Evolutionary conservation across 2,113 vertebrate species (phyloP).

Genomic region (Pristiophorus japonicus): DNA sequence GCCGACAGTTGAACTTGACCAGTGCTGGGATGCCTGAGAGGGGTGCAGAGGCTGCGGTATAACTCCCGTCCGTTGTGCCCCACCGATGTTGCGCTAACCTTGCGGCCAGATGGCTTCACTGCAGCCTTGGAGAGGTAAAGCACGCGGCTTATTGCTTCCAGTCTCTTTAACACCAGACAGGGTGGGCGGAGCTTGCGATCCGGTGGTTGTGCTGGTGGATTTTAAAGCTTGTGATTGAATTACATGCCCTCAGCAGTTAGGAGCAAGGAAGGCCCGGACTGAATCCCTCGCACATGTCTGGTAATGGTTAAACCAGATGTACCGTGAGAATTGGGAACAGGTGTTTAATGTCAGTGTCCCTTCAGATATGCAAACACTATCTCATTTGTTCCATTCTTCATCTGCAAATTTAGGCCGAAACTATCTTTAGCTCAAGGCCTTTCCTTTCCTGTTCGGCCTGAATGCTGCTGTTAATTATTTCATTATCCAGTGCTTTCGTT

Average conservation of each 20-base stretch:
- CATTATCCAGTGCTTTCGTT: neutral
- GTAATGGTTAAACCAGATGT: slow-evolving; percentile 17
- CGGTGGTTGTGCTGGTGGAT: neutral
- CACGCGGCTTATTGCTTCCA: neutral
- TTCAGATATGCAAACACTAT: slow-evolving; percentile 21
- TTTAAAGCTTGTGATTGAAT: neutral
- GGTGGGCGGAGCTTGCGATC: neutral
- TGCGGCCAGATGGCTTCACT: too few species aligned
- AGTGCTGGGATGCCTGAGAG: neutral
- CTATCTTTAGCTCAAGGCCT: slow-evolving; percentile 1
- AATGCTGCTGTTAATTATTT: neutral
- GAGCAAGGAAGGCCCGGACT: neutral
- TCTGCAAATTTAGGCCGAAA: neutral
- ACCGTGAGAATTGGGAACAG: slow-evolving; percentile 4
- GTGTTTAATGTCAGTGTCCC: neutral
- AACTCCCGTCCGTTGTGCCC: neutral
- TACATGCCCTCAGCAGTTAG: slow-evolving; percentile 1
- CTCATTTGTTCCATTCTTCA: neutral
- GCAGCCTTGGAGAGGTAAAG: too few species aligned
- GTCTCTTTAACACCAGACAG: neutral
- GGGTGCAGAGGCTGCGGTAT: neutral
- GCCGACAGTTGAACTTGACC: neutral
- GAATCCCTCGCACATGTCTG: neutral
- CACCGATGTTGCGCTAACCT: too few species aligned
- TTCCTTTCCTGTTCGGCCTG: neutral